Evolutionary conservation across 2,797 vertebrate species (phyloP), one percentile per base, ranked within the genome.

Genomic region (Acrossocheilus wenchowensis): DNA sequence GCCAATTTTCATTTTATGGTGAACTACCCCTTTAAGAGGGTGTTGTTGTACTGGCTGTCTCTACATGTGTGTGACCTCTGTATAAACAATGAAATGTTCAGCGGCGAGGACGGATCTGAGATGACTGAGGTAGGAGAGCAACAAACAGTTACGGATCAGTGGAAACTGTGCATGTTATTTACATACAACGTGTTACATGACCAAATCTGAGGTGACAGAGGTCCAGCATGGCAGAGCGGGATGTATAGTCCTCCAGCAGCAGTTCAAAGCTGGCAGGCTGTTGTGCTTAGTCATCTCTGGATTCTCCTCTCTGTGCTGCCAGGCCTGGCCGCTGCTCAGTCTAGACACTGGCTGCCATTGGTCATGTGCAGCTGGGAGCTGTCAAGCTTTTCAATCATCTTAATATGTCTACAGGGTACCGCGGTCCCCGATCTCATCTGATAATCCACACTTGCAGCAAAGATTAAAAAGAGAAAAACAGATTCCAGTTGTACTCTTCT

Each of bases 221-320:
- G 64, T 81, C 52, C 62, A 79, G 79, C 50, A 64, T 48, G n/a
- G 15, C 36, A 79, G 80, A 79, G 36, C 45, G 52, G 30, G 14
- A 74, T 75, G 69, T 41, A 14, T 21, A 64, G 68, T 80, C 50
- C 57, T 45, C 48, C 43, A 26, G 85, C 64, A 83, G 71, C 77
- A 86, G 60, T 84, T 89, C 48, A 74, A 19, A 52, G 54, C 83
- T 72, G 69, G 83, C 86, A 88, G 88, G 86, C 84, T 86, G 83
- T 87, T 78, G 69, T 87, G 84, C 87, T 91, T 91, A 90, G 89
- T 89, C 82, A 86, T 87, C 83, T 54, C 39, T 90, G 89, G 79
- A 39, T 81, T 69, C 85, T 81, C 69, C 50, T 72, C 26, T 26
- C 43, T 66, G n/a, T 0, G 75, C 78, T 86, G 81, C 84, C 81